Conservation (phyloP, 2,888 invertebrate genomes). For the Tetrapedia diversipes region DNA sequence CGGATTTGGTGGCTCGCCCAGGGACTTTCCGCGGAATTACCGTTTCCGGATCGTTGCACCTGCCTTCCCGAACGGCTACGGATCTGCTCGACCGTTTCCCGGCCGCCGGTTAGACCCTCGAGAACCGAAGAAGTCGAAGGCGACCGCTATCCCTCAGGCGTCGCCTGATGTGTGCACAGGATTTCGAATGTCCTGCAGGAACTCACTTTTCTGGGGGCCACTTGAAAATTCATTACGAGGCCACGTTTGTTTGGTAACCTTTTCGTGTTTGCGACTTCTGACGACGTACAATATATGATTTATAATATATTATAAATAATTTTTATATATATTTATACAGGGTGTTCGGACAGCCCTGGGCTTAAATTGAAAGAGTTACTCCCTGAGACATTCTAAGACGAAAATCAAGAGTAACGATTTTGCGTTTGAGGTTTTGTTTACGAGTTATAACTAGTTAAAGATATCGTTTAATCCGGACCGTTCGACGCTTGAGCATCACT, state of each 20-base stretch:
- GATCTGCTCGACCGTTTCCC: conserved; percentile 29
- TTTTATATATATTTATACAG: too few species aligned
- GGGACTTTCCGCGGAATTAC: conserved; percentile 48
- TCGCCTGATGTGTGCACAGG: conserved; percentile 52
- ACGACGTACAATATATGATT: too few species aligned
- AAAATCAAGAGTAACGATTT: too few species aligned
- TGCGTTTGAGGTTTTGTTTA: too few species aligned
- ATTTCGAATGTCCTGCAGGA: conserved; percentile 45
- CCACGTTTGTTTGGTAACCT: conserved; percentile 28
- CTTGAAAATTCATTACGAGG: conserved; percentile 55
- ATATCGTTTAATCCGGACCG: too few species aligned
- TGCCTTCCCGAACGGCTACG: conserved; percentile 42
- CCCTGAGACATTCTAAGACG: too few species aligned
- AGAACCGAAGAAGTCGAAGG: conserved; percentile 34
- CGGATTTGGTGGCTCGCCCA: conserved; percentile 24
- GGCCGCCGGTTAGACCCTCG: conserved; percentile 32
- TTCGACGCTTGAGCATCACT: too few species aligned
- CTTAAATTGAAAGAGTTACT: too few species aligned
- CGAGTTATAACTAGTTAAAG: too few species aligned
- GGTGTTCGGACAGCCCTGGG: too few species aligned
- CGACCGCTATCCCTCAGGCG: too few species aligned
- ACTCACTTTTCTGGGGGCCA: conserved; percentile 34
- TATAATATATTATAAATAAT: too few species aligned
- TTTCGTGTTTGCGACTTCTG: conserved; percentile 26
- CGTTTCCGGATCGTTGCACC: conserved; percentile 57